Evolutionary conservation across 2,113 vertebrate genomes (phyloP).

Genomic region (Halcyon senegalensis): DNA sequence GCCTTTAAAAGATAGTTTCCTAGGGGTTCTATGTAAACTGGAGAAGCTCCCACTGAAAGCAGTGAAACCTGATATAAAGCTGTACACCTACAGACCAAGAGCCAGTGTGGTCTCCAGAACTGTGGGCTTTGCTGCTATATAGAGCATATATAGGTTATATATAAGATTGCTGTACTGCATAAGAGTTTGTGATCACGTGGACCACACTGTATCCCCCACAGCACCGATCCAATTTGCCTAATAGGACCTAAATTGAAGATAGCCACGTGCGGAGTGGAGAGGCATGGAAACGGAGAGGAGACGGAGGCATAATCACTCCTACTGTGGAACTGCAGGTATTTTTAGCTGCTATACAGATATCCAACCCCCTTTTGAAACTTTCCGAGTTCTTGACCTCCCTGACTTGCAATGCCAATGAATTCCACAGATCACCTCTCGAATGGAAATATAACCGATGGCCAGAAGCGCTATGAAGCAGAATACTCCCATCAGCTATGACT

Average conservation of each 20-base stretch:
- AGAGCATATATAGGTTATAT: too few relatives aligned
- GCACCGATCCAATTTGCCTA: neutral
- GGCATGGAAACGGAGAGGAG: neutral
- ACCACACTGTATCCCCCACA: neutral
- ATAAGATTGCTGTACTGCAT: neutral
- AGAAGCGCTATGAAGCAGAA: neutral
- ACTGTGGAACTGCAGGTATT: neutral
- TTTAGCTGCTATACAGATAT: neutral
- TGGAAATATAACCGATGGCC: neutral
- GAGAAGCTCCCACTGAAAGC: neutral
- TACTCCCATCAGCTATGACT: neutral
- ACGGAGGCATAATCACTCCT: neutral
- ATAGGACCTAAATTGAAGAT: neutral
- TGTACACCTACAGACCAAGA: neutral
- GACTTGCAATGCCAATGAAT: neutral
- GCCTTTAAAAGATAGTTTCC: neutral
- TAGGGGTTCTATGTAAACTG: neutral
- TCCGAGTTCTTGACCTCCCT: slow-evolving; percentile 9
- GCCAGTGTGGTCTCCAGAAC: neutral
- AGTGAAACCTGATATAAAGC: neutral
- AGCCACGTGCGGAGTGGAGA: fast-evolving
- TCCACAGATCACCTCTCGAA: neutral
- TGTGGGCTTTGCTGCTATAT: neutral
- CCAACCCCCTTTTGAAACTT: slow-evolving; percentile 14
- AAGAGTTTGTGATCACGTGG: neutral